Percentiles rank a stretch among this genome's conserved stretches.
phyloP scores from a whole-genome alignment of 2,113 vertebrate species.

The Neoarius graeffei region DNA sequence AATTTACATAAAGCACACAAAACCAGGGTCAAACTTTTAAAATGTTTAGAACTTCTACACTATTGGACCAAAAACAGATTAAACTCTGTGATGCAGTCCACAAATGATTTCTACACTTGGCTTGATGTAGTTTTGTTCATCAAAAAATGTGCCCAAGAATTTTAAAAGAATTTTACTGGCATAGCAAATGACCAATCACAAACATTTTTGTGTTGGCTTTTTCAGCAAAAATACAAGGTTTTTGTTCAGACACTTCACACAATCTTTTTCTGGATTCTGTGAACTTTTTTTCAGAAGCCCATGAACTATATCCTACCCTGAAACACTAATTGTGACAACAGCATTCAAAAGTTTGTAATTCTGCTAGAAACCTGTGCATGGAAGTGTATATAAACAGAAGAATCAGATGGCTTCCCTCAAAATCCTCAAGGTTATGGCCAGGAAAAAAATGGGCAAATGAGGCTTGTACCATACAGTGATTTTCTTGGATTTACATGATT shows the following conservation, averaged over 20 bases:
- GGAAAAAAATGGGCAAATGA: too few relatives aligned
- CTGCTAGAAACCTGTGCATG: too few relatives aligned
- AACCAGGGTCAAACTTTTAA: background rate
- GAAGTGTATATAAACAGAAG: too few relatives aligned
- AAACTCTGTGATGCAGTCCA: background rate
- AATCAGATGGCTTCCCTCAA: too few relatives aligned
- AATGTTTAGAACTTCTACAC: background rate
- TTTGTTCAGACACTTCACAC: background rate
- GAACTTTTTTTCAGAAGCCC: background rate
- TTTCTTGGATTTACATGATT: background rate
- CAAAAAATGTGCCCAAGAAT: background rate
- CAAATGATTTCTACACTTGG: background rate
- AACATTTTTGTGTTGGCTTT: background rate
- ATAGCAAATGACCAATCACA: background rate
- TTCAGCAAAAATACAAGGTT: background rate
- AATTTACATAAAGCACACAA: background rate
- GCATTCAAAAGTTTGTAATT: too few relatives aligned
- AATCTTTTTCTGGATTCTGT: background rate
- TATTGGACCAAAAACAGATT: background rate
- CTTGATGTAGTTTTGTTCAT: background rate
- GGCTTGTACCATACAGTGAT: too few relatives aligned
- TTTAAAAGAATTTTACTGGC: background rate
- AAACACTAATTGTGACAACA: too few relatives aligned
- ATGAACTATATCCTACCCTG: background rate
- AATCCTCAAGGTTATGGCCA: too few relatives aligned